Percentiles rank a stretch among this genome's conserved stretches.
phyloP scores from a whole-genome alignment of 1,140 invertebrate genomes.

The Anthonomus grandis region DNA sequence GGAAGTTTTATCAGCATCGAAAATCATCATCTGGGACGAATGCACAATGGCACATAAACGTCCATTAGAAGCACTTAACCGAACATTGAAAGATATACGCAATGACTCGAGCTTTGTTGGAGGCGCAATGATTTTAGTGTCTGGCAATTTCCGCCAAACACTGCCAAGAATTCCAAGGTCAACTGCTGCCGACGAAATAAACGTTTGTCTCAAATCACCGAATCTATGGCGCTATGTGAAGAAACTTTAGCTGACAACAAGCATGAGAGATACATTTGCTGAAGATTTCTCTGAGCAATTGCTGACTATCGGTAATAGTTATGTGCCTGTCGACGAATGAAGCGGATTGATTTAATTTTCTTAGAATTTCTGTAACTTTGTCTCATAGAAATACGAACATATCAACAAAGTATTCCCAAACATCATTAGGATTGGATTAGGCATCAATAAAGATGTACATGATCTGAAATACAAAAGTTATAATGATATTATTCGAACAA shows the following conservation, averaged over 20 bases:
- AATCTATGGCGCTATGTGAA: slow-evolving; percentile 45
- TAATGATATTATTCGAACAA: too few relatives aligned
- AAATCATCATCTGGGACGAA: slow-evolving; percentile 37
- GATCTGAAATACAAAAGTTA: slow-evolving; percentile 42
- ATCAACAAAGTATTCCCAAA: slow-evolving; percentile 37
- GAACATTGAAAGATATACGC: slow-evolving; percentile 36
- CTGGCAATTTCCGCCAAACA: slow-evolving; percentile 32
- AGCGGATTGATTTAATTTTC: neutral
- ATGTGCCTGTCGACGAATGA: slow-evolving; percentile 16
- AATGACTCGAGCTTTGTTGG: slow-evolving; percentile 12
- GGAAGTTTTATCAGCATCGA: too few relatives aligned
- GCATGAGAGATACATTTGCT: slow-evolving; percentile 26
- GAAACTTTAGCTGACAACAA: slow-evolving; percentile 37
- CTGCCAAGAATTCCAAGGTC: slow-evolving; percentile 43
- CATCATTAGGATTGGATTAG: slow-evolving; percentile 36
- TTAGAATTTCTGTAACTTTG: neutral
- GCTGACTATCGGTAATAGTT: slow-evolving; percentile 34
- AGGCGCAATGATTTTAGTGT: slow-evolving; percentile 21
- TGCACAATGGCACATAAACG: slow-evolving; percentile 39
- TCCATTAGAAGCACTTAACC: slow-evolving; percentile 31
- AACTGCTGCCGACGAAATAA: slow-evolving; percentile 49
- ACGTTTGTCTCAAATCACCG: slow-evolving; percentile 50
- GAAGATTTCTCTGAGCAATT: slow-evolving; percentile 37
- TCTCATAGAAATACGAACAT: slow-evolving; percentile 29
- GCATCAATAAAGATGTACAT: slow-evolving; percentile 44